phyloP scores from a whole-genome alignment of 2,888 invertebrate species.

The Mythimna loreyi region DNA sequence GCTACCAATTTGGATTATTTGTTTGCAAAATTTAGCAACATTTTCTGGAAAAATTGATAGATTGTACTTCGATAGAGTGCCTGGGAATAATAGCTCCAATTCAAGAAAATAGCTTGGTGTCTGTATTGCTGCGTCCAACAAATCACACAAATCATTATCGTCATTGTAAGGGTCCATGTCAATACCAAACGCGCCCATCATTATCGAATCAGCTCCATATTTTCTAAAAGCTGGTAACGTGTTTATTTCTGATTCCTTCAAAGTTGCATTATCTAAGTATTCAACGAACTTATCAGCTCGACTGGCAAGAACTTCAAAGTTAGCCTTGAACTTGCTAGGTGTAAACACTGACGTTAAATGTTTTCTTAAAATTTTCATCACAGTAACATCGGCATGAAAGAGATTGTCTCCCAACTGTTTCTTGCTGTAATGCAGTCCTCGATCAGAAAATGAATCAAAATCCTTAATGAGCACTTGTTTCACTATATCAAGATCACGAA shows the following conservation, averaged over 20 bases:
- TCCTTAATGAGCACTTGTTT: conserved; percentile 77
- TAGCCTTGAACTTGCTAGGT: conserved; percentile 73
- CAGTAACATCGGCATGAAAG: conserved; percentile 69
- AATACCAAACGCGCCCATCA: conserved; percentile 62
- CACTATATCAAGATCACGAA: conserved; percentile 75
- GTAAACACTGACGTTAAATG: conserved; percentile 72
- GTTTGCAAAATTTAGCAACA: conserved; percentile 60
- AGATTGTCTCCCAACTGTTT: conserved; percentile 74
- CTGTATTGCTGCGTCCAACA: conserved; percentile 57
- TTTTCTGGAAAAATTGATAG: conserved; percentile 60
- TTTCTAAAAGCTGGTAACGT: conserved; percentile 59
- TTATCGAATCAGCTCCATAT: conserved; percentile 65
- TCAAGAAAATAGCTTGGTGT: conserved; percentile 61
- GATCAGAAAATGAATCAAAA: conserved; percentile 73
- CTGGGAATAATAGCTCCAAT: conserved; percentile 69
- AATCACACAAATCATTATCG: conserved; percentile 54
- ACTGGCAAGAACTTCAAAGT: conserved; percentile 65
- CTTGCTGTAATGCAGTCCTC: conserved; percentile 71
- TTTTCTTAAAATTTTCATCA: conserved; percentile 71
- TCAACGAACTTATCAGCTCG: conserved; percentile 69
- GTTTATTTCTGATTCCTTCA: conserved; percentile 60
- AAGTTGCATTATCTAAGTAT: conserved; percentile 62
- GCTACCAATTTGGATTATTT: conserved; percentile 59
- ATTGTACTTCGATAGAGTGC: conserved; percentile 58
- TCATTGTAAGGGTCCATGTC: conserved; percentile 64